Evolutionary conservation across 2,888 invertebrate genomes (phyloP), one percentile per base, ranked within the genome.

Genomic region (Acleris holmiana): DNA sequence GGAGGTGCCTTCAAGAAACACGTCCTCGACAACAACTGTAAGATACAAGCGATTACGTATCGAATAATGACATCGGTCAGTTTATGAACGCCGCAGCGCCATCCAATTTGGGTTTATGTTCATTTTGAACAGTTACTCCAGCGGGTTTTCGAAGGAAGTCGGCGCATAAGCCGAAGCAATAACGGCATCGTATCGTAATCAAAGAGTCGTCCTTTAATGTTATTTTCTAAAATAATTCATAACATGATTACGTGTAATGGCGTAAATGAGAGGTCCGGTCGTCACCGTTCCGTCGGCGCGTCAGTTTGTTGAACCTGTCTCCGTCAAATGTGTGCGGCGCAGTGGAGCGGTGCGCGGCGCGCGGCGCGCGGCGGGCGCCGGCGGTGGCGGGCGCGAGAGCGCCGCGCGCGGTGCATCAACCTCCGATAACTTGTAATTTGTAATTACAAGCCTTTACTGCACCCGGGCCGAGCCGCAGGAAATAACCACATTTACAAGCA

Each of bases 391-490:
- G 71, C 64, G 69, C 68, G 73, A 73, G 71, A 65, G 69, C 68
- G 73, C 73, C 29, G 73, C 72, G 67, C 71, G 72, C 80, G 77
- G 91, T 88, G 90, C 91, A 91, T 88, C 89, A 90, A 91, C 91
- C 91, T 90, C 86, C 83, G 80, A 89, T 88, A 89, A 86, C 86
- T 87, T 87, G 88, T 88, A 89, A 88, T 89, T 86, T 86, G 87
- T 89, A 89, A 90, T 91, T 90, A 91, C 87, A 85, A 88, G 84
- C 84, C 86, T 89, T 88, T 85, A 88, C 85, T 83, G 86, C 85
- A 83, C 83, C 83, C 82, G 79, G 82, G 80, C 82, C 79, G 79
- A 81, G 85, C 82, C 83, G 76, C 83, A 85, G 87, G 85, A 88
- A 88, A 86, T 84, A 82, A 78, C 83, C 80, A 82, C 82, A 80